Percentiles rank a stretch among this genome's conserved stretches.
Conservation (phyloP, 2,888 invertebrate genomes). For the Napeogenes sylphis region DNA sequence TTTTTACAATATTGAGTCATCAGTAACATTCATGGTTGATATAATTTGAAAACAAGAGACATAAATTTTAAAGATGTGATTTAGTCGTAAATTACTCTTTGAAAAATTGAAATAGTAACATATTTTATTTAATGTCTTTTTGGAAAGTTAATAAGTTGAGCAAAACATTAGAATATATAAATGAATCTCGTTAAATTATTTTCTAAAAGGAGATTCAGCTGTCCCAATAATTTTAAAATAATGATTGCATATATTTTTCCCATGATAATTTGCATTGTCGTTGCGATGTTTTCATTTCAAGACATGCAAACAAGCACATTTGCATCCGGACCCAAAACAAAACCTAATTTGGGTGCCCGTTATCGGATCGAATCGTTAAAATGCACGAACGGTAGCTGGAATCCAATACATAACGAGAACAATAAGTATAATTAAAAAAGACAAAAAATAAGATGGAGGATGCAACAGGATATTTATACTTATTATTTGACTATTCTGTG, state of each 20-base stretch:
- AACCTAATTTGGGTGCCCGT: constrained; percentile 60
- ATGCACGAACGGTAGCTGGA: constrained; percentile 71
- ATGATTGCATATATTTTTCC: constrained; percentile 32
- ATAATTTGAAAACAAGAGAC: too few species aligned
- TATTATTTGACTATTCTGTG: too few species aligned
- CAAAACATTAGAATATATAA: too few species aligned
- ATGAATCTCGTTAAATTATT: constrained; percentile 9
- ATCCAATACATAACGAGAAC: constrained; percentile 75
- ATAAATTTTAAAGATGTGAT: too few species aligned
- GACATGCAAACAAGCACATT: constrained; percentile 67
- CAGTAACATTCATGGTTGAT: too few species aligned
- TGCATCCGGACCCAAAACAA: constrained; percentile 33
- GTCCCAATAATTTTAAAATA: constrained; percentile 28
- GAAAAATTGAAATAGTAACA: too few species aligned
- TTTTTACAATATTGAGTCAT: too few species aligned
- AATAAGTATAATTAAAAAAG: constrained; percentile 76
- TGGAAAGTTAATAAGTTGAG: too few species aligned
- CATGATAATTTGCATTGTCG: constrained; percentile 55
- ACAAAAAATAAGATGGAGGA: neutral
- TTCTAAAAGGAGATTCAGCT: constrained; percentile 28
- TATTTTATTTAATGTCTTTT: too few species aligned
- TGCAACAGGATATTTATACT: neutral
- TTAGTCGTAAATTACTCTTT: too few species aligned
- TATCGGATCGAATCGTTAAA: constrained; percentile 70
- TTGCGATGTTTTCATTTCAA: constrained; percentile 25